These are phyloP conservation scores for Acholoe squamosa DNA, from an alignment of 2,888 invertebrate genomes.

Conservation along the genomic window DNA sequence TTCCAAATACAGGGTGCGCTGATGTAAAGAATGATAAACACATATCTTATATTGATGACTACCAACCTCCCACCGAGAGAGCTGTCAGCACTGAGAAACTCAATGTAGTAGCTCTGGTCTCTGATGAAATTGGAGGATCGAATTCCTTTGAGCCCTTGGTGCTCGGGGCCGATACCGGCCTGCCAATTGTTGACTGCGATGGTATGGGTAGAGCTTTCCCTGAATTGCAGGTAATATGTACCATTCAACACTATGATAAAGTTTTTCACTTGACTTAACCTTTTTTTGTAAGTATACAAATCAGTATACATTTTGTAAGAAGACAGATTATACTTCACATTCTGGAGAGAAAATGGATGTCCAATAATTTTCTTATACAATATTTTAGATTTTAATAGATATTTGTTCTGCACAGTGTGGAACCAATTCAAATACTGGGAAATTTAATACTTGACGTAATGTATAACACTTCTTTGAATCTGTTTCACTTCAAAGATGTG, in stretches of 20 bases:
- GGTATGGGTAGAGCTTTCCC: conserved; percentile 82
- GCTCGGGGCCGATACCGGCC: conserved; percentile 73
- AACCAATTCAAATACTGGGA: no score
- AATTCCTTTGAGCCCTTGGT: conserved; percentile 78
- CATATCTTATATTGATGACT: conserved; percentile 73
- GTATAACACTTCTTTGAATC: no score
- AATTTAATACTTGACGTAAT: no score
- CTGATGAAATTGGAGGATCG: conserved; percentile 79
- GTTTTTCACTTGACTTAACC: no score
- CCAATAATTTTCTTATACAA: no score
- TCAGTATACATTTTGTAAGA: no score
- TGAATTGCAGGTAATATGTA: conserved; percentile 73
- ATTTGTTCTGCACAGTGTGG: conserved; percentile 75
- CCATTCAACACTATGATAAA: no score
- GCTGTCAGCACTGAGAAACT: background rate
- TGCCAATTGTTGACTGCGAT: conserved; percentile 79
- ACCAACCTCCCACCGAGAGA: conserved; percentile 61
- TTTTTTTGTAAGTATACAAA: no score
- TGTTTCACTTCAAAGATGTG: no score
- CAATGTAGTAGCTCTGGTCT: conserved; percentile 73
- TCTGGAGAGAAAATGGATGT: no score
- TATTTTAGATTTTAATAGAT: conserved; percentile 69
- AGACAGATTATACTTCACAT: no score
- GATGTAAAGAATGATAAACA: conserved; percentile 69
- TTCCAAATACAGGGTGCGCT: background rate